Base-by-base conservation (phyloP, 2,888 invertebrate genomes). In the Helleia helle region DNA sequence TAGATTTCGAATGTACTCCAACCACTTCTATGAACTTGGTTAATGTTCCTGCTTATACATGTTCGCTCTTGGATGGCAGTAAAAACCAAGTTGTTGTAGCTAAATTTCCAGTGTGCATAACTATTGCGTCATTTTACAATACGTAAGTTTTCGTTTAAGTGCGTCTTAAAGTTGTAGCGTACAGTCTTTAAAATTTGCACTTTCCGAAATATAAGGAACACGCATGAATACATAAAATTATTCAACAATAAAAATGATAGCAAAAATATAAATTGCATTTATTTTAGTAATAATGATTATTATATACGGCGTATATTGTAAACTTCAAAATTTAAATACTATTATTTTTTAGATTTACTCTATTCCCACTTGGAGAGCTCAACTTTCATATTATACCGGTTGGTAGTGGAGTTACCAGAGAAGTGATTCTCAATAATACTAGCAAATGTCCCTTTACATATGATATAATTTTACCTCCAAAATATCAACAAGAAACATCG, bases 321-420 rank as follows among this genome's bases (percentile, higher is more conserved):
- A n/a, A n/a, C n/a, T n/a, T n/a, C n/a, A n/a, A n/a, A n/a, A n/a
- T n/a, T n/a, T n/a, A n/a, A n/a, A n/a, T n/a, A n/a, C n/a, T n/a
- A n/a, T 18, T 26, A 9, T 12, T 40, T 59, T 65, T 42, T 52
- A 90, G 89, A 37, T 89, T 87, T 55, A 85, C 85, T 2, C 49
- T 90, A 9, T 85, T 87, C 50, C 90, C 90, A 1, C 59, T 79
- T 44, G 83, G 85, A 0, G 86, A 87, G 51, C 57, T 90, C 22
- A 85, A 87, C 59, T 90, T 90, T 54, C 87, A 89, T 31, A 73
- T 88, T 5, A 77, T 89, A 52, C 63, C 86, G 8, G 71, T 89
- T 4, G 86, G 81, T 5, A 81, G 76, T 4, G 71, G 72, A 14
- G 86, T 87, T 42, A 66, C 62, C n/a, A 77, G 86, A 56, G 83